Evolutionary conservation across 2,888 invertebrate species (phyloP).

Genomic region (Drosophila pseudotakahashii): DNA sequence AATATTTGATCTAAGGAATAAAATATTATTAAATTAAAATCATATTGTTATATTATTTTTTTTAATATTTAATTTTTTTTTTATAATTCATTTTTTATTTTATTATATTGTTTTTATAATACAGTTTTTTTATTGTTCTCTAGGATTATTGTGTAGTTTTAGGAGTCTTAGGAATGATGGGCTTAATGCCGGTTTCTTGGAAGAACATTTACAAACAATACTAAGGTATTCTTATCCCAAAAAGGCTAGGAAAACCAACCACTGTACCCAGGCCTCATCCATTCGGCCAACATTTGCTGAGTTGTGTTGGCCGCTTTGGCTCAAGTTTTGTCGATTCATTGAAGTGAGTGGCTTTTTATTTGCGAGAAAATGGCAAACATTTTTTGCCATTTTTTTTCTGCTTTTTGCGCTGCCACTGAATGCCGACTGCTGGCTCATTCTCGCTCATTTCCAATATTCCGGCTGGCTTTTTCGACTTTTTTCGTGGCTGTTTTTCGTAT

Average conservation of each 20-base stretch:
- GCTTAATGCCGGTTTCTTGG: no score
- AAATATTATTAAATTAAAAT: no score
- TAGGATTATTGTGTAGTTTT: no score
- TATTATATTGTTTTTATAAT: no score
- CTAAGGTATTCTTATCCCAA: neutral
- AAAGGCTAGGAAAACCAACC: neutral
- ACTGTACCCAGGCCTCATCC: slow-evolving; percentile 12
- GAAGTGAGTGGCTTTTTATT: slow-evolving; percentile 79
- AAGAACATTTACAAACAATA: neutral
- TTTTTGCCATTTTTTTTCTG: slow-evolving; percentile 40
- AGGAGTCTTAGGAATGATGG: no score
- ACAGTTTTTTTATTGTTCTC: no score
- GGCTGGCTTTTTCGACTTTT: slow-evolving; percentile 20
- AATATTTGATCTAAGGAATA: no score
- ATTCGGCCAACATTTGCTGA: slow-evolving; percentile 45
- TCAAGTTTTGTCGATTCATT: slow-evolving; percentile 75
- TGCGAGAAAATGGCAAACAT: slow-evolving; percentile 62
- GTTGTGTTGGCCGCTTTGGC: slow-evolving; percentile 42
- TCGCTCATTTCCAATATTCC: slow-evolving; percentile 24
- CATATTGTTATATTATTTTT: no score
- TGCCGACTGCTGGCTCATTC: slow-evolving; percentile 27
- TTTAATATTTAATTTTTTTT: no score
- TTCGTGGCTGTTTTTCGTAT: slow-evolving; percentile 47
- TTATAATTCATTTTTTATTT: no score
- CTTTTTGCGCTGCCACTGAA: neutral